These are phyloP conservation scores for Syngnathus scovelli DNA, from an alignment of 2,113 vertebrate genomes.

Conservation along the genomic window DNA sequence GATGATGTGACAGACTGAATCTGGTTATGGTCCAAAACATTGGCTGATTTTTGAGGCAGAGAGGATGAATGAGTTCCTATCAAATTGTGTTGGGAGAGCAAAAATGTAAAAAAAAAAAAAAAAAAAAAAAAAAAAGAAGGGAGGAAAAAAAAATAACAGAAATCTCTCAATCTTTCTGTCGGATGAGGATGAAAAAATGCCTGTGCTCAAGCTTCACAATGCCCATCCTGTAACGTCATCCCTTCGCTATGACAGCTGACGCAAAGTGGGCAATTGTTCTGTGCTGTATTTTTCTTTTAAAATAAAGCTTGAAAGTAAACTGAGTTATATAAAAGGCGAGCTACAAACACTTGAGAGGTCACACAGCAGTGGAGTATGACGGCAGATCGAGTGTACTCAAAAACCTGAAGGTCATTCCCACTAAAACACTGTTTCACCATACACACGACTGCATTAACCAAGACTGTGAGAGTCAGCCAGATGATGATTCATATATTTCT, in stretches of 20 bases:
- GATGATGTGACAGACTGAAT: conserved; percentile 48
- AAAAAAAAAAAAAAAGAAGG: too few relatives aligned
- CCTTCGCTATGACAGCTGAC: conserved; percentile 35
- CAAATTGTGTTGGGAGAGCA: conserved; percentile 44
- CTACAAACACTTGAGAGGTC: conserved; percentile 38
- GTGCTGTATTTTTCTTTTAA: conserved; percentile 32
- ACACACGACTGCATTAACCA: conserved; percentile 31
- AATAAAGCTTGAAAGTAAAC: conserved; percentile 34
- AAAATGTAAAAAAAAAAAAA: too few relatives aligned
- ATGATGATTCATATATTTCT: conserved; percentile 40
- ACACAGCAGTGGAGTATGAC: conserved; percentile 28
- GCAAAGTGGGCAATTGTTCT: conserved; percentile 46
- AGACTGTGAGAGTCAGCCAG: conserved; percentile 35
- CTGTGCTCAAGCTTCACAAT: conserved; percentile 21
- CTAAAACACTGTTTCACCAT: conserved; percentile 42
- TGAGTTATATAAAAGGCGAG: conserved; percentile 27
- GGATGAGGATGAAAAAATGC: conserved; percentile 47
- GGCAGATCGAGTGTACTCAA: conserved; percentile 24
- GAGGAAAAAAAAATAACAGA: neutral
- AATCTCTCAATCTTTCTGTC: conserved; percentile 45
- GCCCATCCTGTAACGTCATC: conserved; percentile 42
- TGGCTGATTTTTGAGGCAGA: conserved; percentile 36
- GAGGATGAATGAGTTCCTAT: conserved; percentile 53
- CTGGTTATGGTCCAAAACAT: conserved; percentile 38
- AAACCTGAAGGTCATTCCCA: conserved; percentile 54